phyloP scores from a whole-genome alignment of 2,113 vertebrate genomes.

The Neogale vison region DNA sequence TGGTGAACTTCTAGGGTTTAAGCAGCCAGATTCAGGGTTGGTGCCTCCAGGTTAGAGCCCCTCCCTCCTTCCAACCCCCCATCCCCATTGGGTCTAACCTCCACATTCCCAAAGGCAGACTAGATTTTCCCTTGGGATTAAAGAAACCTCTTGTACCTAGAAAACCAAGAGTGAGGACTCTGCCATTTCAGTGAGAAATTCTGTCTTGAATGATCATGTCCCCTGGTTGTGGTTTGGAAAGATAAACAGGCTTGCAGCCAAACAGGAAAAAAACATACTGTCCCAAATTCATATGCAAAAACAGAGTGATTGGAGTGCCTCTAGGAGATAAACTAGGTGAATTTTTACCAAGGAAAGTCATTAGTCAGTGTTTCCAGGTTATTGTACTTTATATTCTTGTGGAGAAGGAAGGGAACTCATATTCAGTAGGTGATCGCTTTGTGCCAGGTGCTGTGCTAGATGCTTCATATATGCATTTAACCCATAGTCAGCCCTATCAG shows the following conservation, averaged over 20 bases:
- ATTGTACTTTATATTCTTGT: neutral
- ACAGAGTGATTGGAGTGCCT: neutral
- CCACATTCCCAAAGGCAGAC: neutral
- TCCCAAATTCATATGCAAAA: neutral
- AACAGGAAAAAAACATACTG: neutral
- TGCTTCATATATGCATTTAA: neutral
- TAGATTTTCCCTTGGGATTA: neutral
- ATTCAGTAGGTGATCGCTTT: neutral
- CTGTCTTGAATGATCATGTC: neutral
- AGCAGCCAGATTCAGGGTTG: neutral
- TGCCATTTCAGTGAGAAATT: neutral
- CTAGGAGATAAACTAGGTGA: neutral
- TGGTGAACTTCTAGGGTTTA: neutral
- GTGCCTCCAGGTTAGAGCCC: neutral
- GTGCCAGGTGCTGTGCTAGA: neutral
- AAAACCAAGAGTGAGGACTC: neutral
- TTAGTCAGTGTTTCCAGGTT: neutral
- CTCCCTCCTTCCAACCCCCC: rapidly evolving
- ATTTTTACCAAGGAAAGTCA: neutral
- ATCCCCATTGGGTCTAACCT: no score
- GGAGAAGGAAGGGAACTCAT: neutral
- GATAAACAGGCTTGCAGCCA: neutral
- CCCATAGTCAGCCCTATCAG: neutral
- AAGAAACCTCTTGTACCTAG: slow-evolving; percentile 1
- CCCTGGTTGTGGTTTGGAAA: neutral